Evolutionary conservation across 2,888 invertebrate genomes (phyloP).

Genomic region (Scrobipalpa costella): DNA sequence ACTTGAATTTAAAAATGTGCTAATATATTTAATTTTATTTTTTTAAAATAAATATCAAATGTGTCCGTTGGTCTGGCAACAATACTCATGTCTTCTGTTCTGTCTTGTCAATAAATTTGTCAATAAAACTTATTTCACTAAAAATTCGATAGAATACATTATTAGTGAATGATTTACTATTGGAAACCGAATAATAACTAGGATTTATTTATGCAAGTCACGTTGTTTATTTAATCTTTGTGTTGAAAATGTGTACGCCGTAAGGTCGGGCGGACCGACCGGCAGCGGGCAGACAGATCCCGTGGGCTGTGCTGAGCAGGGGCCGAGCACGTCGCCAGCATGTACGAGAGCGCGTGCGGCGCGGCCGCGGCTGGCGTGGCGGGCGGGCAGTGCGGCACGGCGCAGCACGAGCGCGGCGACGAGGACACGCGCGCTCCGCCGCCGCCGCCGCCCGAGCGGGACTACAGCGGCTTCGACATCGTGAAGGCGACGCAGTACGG

Average conservation of each 20-base stretch:
- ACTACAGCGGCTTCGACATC: conserved; percentile 93
- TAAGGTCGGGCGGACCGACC: background rate
- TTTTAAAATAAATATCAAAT: no score
- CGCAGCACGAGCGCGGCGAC: conserved; percentile 82
- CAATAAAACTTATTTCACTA: background rate
- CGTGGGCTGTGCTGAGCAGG: background rate
- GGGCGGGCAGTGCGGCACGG: conserved; percentile 83
- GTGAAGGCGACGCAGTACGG: conserved; percentile 99
- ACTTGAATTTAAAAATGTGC: no score
- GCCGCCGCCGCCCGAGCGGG: conserved; percentile 80
- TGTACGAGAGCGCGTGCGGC: conserved; percentile 88
- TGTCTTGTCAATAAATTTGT: conserved; percentile 9
- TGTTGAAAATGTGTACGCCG: background rate
- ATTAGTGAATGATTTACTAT: background rate
- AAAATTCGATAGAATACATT: background rate
- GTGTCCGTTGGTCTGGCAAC: no score
- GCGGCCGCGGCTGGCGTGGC: conserved; percentile 85
- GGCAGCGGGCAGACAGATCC: background rate
- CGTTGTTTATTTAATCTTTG: background rate
- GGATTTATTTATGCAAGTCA: background rate
- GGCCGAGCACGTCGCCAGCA: conserved; percentile 43
- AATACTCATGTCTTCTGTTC: background rate
- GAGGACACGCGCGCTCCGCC: conserved; percentile 83
- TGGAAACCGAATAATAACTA: background rate
- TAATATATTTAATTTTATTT: no score